Evolutionary conservation across 1,140 invertebrate species (phyloP).

Genomic region (Babylonia areolata): DNA sequence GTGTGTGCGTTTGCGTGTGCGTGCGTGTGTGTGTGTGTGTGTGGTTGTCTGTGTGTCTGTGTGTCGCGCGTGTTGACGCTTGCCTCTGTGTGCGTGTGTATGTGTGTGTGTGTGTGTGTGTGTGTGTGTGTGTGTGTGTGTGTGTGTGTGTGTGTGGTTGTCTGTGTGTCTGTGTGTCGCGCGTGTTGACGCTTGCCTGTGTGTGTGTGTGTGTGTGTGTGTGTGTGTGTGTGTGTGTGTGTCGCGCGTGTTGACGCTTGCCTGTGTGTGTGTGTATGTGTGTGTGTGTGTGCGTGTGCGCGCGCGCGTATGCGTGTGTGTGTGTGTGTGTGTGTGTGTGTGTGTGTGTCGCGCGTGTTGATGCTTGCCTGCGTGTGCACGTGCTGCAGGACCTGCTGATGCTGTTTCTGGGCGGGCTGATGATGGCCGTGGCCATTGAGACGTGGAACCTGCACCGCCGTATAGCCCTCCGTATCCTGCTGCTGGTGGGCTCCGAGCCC

Average conservation of each 20-base stretch:
- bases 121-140: too few species aligned
- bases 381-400: constrained; percentile 11
- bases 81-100: too few species aligned
- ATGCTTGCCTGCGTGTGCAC: too few species aligned
- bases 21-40: too few species aligned
- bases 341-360: neutral
- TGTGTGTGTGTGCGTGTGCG: neutral
- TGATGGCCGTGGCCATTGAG: constrained; percentile 91
- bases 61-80: too few species aligned
- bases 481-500: constrained; percentile 82
- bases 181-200: too few species aligned
- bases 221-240: constrained; percentile 2
- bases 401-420: constrained; percentile 7
- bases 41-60: too few species aligned
- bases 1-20: too few species aligned
- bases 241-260: neutral
- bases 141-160: too few species aligned
- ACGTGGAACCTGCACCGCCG: constrained; percentile 89
- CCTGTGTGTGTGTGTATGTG: neutral
- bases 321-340: neutral
- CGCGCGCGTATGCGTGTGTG: neutral
- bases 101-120: too few species aligned
- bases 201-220: neutral
- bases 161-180: too few species aligned
- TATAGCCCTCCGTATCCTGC: constrained; percentile 87